Conservation (phyloP, 2,888 invertebrate species). For the Neoitamus cyanurus region DNA sequence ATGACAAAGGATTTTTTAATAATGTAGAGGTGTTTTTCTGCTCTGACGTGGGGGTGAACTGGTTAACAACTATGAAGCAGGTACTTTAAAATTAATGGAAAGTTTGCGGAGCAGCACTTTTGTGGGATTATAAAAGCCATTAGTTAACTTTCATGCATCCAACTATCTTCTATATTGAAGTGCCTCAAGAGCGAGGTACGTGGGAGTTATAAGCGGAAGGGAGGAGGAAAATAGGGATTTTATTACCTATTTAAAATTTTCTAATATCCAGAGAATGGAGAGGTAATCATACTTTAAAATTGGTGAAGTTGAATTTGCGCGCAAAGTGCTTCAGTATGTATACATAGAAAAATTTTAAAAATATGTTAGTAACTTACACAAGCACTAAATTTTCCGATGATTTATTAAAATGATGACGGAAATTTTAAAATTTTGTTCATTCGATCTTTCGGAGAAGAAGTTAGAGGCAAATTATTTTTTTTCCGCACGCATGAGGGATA, state of each 20-base stretch:
- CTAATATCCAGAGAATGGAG: no score
- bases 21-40: not conserved
- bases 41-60: not conserved
- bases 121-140: not conserved
- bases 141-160: not conserved
- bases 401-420: no score
- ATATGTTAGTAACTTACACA: no score
- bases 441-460: no score
- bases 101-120: not conserved
- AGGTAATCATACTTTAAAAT: no score
- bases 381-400: no score
- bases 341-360: no score
- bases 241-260: not conserved
- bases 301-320: no score
- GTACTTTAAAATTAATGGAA: not conserved
- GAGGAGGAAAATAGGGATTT: not conserved
- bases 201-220: not conserved
- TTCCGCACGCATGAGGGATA: no score
- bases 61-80: not conserved
- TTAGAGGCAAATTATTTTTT: no score
- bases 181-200: not conserved
- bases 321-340: no score
- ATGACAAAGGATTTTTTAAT: not conserved
- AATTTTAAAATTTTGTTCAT: no score
- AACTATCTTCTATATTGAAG: not conserved